Evolutionary conservation across 2,113 vertebrate genomes (phyloP), one percentile per base, ranked within the genome.

Genomic region (Nesoenas mayeri): DNA sequence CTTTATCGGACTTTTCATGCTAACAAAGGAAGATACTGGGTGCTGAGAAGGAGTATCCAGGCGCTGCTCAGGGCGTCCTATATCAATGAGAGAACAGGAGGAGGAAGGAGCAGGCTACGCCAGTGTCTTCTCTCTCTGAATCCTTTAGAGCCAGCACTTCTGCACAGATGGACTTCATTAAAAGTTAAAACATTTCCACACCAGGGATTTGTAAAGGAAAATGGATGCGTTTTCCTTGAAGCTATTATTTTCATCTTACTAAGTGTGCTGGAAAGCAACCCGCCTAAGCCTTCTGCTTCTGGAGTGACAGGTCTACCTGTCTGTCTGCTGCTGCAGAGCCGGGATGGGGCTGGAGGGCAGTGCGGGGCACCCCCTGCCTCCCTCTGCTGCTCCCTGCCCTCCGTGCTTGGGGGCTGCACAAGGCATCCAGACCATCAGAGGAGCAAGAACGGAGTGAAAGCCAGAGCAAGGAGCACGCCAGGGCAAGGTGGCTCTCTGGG

Each of bases 161-260:
- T 54, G 60, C 87, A 96, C 95, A 97, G 94, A 93, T 97, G 96
- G 96, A 95, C 78, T 48, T 96, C 97, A 92, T 97, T 97, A 95
- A 95, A 96, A 97, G 92, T 96, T 96, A 97, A 97, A 97, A 91
- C 48, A n/a, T 96, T 92, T 95, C 85, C 89, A 71, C 95, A 94
- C 78, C 9, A 75, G 97, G 94, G 86, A 94, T 92, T 90, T 94
- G 92, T 94, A 89, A 96, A 95, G 95, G 93, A 94, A 96, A 96
- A 88, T 95, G 83, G 83, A 94, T 93, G 69, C 25, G 11, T 78
- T 96, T 96, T 97, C 79, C 92, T 95, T 47, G 19, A 38, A 95
- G 93, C 53, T 57, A 83, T 97, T 94, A 85, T 93, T 97, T 97
- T 96, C 94, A 89, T 96, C 93, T 87, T 38, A 7, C 65, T 89